Percentiles rank a stretch among this genome's conserved stretches.
phyloP scores from a whole-genome alignment of 2,113 vertebrate genomes.

The Phyllopteryx taeniolatus region DNA sequence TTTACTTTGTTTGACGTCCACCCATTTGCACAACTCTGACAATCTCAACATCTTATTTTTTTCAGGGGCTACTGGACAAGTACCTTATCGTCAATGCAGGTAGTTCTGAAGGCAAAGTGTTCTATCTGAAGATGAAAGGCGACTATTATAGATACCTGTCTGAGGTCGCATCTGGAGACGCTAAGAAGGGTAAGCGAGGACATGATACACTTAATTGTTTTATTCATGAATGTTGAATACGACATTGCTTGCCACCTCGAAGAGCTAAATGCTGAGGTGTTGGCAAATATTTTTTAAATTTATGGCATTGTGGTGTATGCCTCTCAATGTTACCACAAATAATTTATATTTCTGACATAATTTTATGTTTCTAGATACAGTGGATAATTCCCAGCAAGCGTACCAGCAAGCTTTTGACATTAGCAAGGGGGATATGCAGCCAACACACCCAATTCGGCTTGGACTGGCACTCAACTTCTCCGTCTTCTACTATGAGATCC shows the following conservation, averaged over 20 bases:
- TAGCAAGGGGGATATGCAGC: constrained; percentile 99
- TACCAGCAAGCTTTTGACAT: constrained; percentile 98
- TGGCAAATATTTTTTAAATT: no score
- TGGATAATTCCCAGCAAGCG: constrained; percentile 90
- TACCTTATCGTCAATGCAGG: constrained; percentile 88
- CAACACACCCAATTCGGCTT: constrained; percentile 96
- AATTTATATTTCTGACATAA: background rate
- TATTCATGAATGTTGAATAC: background rate
- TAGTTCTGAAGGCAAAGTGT: constrained; percentile 94
- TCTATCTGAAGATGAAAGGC: constrained; percentile 99
- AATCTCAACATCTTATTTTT: constrained; percentile 1
- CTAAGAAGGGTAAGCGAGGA: constrained; percentile 85
- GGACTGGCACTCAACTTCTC: constrained; percentile 98
- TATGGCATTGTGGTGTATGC: no score
- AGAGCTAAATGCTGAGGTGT: no score
- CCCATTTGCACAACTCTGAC: background rate
- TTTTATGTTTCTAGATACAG: constrained; percentile 77
- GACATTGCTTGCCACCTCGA: no score
- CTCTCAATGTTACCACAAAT: background rate
- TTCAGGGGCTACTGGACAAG: constrained; percentile 91
- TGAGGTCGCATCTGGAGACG: constrained; percentile 93
- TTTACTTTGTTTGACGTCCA: background rate
- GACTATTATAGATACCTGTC: constrained; percentile 99
- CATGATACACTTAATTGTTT: background rate
- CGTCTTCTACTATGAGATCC: constrained; percentile 98